These are phyloP conservation scores for Silvanus unidentatus DNA, from an alignment of 2,888 invertebrate genomes.

Conservation along the genomic window DNA sequence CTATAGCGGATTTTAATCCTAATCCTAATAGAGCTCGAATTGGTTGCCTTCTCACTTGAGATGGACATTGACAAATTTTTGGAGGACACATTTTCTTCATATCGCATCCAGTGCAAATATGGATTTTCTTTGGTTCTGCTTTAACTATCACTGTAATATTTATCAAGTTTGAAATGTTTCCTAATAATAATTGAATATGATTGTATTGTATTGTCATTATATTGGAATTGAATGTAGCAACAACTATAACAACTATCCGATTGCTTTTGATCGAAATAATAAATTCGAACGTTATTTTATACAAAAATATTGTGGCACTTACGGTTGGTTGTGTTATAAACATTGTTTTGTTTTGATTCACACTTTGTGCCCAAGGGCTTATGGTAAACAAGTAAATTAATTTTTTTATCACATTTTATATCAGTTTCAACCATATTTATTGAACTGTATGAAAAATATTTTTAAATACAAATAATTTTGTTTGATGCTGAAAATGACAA, in stretches of 20 bases:
- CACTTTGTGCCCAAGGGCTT: constrained; percentile 20
- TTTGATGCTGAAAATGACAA: too few relatives aligned
- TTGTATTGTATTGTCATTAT: too few relatives aligned
- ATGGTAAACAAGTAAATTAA: constrained; percentile 29
- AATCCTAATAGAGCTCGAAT: constrained; percentile 25
- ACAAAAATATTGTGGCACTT: too few relatives aligned
- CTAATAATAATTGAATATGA: too few relatives aligned
- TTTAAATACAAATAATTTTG: too few relatives aligned
- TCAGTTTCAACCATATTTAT: constrained; percentile 38
- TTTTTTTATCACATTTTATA: constrained; percentile 31
- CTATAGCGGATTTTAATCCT: constrained; percentile 39
- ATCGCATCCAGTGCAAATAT: constrained; percentile 43
- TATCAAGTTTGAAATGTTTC: too few relatives aligned
- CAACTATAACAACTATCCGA: too few relatives aligned
- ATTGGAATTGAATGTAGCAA: too few relatives aligned
- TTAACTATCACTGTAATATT: too few relatives aligned
- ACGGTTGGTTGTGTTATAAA: too few relatives aligned
- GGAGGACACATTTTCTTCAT: constrained; percentile 37
- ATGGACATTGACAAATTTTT: constrained; percentile 38
- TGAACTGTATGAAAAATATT: constrained; percentile 19
- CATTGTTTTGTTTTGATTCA: constrained; percentile 17
- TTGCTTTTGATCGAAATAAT: too few relatives aligned
- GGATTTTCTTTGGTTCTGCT: constrained; percentile 23
- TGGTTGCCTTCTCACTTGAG: constrained; percentile 9
- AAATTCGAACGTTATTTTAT: too few relatives aligned